Percentiles rank a stretch among this genome's conserved stretches.
Conservation (phyloP, 2,888 invertebrate genomes). For the Aradus depressus region DNA sequence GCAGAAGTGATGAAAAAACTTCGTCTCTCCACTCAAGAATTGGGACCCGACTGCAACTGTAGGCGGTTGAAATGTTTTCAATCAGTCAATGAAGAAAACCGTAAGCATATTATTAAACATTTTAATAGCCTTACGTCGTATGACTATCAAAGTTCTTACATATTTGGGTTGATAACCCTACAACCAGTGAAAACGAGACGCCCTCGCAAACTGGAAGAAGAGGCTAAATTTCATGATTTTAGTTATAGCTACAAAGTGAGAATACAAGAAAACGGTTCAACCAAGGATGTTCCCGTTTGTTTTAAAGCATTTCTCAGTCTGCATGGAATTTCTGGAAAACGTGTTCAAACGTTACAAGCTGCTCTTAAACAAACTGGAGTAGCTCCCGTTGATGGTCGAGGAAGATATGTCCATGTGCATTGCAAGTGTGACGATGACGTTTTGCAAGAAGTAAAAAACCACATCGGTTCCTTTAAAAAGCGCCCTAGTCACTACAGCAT, state of each 20-base stretch:
- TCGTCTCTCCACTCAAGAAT: too few species aligned
- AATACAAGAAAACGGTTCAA: neutral
- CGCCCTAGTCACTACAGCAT: too few species aligned
- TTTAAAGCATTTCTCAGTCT: constrained; percentile 18
- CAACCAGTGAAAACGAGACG: neutral
- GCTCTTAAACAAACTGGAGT: constrained; percentile 8
- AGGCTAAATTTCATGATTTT: neutral
- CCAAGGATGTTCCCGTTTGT: constrained; percentile 13
- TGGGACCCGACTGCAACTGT: too few species aligned
- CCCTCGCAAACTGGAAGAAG: neutral
- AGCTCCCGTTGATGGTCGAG: constrained; percentile 8
- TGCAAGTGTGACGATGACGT: too few species aligned
- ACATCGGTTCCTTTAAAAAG: too few species aligned
- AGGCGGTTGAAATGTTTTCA: too few species aligned
- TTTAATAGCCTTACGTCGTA: too few species aligned
- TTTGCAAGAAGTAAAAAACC: too few species aligned
- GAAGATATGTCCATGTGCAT: constrained; percentile 16
- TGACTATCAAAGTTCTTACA: too few species aligned
- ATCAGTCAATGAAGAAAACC: too few species aligned
- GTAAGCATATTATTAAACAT: too few species aligned
- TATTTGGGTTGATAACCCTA: neutral
- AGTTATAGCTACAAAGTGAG: neutral
- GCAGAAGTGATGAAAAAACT: too few species aligned
- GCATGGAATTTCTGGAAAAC: constrained; percentile 14
- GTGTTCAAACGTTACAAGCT: constrained; percentile 17